A percentile compares a stretch with the other conserved stretches of the same genome.
phyloP scores from a whole-genome alignment of 2,888 invertebrate species.

The Drosophila mayaguana region DNA sequence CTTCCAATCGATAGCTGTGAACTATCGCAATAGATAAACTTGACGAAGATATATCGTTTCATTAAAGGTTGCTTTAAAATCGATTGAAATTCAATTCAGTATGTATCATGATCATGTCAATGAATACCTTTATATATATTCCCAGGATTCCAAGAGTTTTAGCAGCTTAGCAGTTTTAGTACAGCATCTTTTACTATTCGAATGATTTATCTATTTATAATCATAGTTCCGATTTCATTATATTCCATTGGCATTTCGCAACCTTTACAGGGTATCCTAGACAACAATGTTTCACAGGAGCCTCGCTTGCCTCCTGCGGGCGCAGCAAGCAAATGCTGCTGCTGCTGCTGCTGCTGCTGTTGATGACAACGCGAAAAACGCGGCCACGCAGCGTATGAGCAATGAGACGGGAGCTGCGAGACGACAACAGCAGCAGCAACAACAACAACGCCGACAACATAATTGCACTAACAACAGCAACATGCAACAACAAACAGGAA shows the following conservation, averaged over 20 bases:
- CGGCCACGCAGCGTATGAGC: conserved; percentile 74
- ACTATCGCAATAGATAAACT: too few relatives aligned
- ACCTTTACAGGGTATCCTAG: conserved; percentile 10
- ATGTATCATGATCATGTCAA: too few relatives aligned
- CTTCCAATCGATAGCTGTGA: too few relatives aligned
- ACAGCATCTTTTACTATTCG: not conserved
- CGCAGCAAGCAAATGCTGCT: conserved; percentile 24
- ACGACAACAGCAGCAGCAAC: conserved; percentile 11
- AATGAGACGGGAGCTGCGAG: conserved; percentile 40
- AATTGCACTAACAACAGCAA: conserved; percentile 29
- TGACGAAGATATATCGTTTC: too few relatives aligned
- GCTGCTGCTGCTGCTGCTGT: conserved; percentile 22
- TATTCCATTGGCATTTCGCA: not conserved
- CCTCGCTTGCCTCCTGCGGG: conserved; percentile 44
- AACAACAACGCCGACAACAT: conserved; percentile 21
- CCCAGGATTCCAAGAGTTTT: too few relatives aligned
- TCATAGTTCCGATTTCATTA: not conserved
- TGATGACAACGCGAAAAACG: conserved; percentile 66
- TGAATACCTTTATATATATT: too few relatives aligned
- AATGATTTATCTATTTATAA: not conserved
- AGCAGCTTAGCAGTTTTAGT: too few relatives aligned
- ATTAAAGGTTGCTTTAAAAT: too few relatives aligned
- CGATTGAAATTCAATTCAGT: too few relatives aligned
- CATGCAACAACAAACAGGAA: conserved; percentile 28
- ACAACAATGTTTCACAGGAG: conserved; percentile 68